Base-by-base conservation (phyloP, 2,113 vertebrate species). In the Formicarius rufipectus region DNA sequence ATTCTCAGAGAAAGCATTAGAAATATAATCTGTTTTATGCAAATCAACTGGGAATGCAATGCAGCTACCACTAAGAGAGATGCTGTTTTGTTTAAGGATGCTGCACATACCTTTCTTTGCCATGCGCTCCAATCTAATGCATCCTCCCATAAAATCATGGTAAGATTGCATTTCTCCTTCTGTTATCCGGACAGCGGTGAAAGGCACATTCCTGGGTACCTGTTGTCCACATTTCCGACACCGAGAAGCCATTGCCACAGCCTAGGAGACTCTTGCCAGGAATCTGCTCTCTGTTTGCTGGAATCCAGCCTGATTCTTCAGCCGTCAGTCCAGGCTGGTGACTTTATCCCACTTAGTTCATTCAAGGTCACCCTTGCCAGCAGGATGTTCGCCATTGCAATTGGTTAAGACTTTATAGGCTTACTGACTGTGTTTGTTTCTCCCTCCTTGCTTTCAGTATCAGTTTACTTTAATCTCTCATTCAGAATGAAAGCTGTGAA, bases 151-250 rank as follows among this genome's bases (percentile, higher is more conserved):
- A 93, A 99, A 98, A 92, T 88, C 97, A 89, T 98, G 97, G 25
- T 99, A 99, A 23, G 98, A 98, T 95, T 98, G 97, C 99, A 99
- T 99, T 97, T 99, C 99, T 31, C 97, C 98, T 49, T 98, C 97
- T 21, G 99, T 98, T 95, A 99, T 99, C 88, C 98, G 97, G 79
- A 99, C 96, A 27, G 96, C 91, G 40, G 98, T 98, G 85, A 98
- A 99, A 84, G 98, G 98, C 22, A 91, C 72, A 66, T 82, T 97
- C 49, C 82, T 94, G 39, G 90, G 93, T 78, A 97, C 96, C 58
- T 97, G 96, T 77, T 93, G 96, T 76, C 98, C 98, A 87, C 98
- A 98, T 63, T 85, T 93, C 31, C 25, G 94, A 95, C 98, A 98
- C 44, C 84, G 89, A 52, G 96, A 96, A 77, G 95, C 96, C 93